A percentile compares a stretch with the other conserved stretches of the same genome.
These are phyloP conservation scores for Dastarcus helophoroides DNA, from an alignment of 2,888 invertebrate species.

Conservation along the genomic window DNA sequence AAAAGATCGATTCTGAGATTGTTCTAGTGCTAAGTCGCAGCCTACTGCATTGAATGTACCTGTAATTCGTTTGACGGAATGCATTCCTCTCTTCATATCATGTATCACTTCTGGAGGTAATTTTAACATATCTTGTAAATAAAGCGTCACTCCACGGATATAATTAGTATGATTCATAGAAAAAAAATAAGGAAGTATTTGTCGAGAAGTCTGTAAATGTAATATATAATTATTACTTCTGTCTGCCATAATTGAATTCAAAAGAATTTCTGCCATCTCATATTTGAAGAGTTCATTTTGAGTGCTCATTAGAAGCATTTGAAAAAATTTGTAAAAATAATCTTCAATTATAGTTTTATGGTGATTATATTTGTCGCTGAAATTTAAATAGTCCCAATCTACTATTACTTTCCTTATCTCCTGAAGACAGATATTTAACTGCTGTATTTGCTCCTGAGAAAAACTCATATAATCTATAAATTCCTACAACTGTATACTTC, in stretches of 20 bases:
- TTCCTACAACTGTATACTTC: no score
- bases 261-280: constrained; percentile 17
- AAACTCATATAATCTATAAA: no score
- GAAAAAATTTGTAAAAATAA: no score
- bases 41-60: constrained; percentile 19
- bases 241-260: constrained; percentile 16
- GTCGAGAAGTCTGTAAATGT: constrained; percentile 14
- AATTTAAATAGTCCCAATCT: no score
- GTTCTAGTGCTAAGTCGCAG: constrained; percentile 21
- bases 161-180: constrained; percentile 14
- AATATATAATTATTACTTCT: constrained; percentile 15
- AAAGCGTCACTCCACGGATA: constrained; percentile 5
- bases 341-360: no score
- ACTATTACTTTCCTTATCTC: no score
- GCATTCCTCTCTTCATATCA: constrained; percentile 18
- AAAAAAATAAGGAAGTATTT: constrained; percentile 17
- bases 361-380: no score
- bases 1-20: constrained; percentile 24
- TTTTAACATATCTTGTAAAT: constrained; percentile 10
- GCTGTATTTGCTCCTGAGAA: no score
- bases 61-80: constrained; percentile 16
- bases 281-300: constrained; percentile 16
- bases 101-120: constrained; percentile 13
- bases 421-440: no score
- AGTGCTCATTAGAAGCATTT: no score